phyloP scores from a whole-genome alignment of 2,113 vertebrate species.

The Melanotaenia duboulayi region DNA sequence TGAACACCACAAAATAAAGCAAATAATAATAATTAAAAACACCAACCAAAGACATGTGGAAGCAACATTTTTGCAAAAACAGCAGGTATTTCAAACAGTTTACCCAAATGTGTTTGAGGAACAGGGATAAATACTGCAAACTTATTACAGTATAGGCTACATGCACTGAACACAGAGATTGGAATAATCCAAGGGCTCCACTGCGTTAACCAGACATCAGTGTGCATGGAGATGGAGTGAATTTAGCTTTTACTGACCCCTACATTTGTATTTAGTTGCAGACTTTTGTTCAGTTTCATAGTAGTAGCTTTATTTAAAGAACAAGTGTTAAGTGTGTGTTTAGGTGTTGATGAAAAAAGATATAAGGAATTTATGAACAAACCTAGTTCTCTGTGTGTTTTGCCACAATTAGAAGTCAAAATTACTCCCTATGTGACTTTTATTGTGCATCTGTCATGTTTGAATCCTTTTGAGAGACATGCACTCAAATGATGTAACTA shows the following conservation, averaged over 20 bases:
- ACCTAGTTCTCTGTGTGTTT: too few species aligned
- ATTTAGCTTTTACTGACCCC: not conserved
- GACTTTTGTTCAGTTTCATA: not conserved
- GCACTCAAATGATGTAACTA: not conserved
- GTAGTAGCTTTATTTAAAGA: not conserved
- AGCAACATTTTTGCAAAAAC: not conserved
- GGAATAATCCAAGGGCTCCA: not conserved
- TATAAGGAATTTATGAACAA: too few species aligned
- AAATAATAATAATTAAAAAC: too few species aligned
- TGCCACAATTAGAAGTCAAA: too few species aligned
- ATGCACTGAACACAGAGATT: not conserved
- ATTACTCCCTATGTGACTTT: too few species aligned
- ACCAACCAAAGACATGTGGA: not conserved
- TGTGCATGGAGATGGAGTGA: not conserved
- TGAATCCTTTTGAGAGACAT: too few species aligned
- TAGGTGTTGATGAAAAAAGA: not conserved
- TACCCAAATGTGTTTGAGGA: not conserved
- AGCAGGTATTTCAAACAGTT: not conserved
- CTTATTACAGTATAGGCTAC: not conserved
- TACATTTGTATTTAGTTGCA: not conserved
- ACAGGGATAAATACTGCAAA: not conserved
- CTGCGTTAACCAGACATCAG: too few species aligned
- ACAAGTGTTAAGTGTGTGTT: not conserved
- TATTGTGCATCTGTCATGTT: too few species aligned
- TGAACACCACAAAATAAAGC: not conserved